Evolutionary conservation across 2,888 invertebrate species (phyloP).

Genomic region (Actias luna): DNA sequence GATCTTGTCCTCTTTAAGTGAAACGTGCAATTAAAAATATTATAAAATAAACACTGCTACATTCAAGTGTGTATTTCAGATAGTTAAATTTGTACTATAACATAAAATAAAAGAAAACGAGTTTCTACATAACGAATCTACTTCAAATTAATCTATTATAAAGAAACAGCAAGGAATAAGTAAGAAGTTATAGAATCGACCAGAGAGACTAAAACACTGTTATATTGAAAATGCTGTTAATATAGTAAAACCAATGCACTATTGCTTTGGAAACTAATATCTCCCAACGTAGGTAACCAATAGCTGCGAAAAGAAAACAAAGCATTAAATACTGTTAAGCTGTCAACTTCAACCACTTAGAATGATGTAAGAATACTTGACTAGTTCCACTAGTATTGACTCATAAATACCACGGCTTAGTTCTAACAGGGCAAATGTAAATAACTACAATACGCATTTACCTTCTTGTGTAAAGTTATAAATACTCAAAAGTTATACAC

Average conservation of each 20-base stretch:
- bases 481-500: background rate
- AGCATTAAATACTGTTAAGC: conserved; percentile 56
- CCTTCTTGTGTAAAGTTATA: background rate
- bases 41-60: background rate
- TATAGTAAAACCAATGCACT: background rate
- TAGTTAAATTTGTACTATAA: background rate
- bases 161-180: background rate
- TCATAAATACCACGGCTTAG: background rate
- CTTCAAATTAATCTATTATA: background rate
- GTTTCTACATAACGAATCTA: background rate
- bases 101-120: too few species aligned
- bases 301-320: conserved; percentile 59
- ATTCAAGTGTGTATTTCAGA: background rate
- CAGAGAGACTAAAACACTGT: too few species aligned
- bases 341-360: conserved; percentile 57
- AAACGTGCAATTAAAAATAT: background rate
- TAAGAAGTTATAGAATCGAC: too few species aligned
- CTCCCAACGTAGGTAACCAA: conserved; percentile 36
- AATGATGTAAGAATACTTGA: conserved; percentile 23
- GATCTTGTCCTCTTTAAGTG: background rate
- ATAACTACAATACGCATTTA: background rate
- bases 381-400: background rate
- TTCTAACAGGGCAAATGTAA: background rate
- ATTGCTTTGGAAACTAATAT: background rate
- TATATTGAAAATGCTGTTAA: too few species aligned